Conservation (phyloP, 2,113 vertebrate species). For the Hypocryptadius cinnamomeus region DNA sequence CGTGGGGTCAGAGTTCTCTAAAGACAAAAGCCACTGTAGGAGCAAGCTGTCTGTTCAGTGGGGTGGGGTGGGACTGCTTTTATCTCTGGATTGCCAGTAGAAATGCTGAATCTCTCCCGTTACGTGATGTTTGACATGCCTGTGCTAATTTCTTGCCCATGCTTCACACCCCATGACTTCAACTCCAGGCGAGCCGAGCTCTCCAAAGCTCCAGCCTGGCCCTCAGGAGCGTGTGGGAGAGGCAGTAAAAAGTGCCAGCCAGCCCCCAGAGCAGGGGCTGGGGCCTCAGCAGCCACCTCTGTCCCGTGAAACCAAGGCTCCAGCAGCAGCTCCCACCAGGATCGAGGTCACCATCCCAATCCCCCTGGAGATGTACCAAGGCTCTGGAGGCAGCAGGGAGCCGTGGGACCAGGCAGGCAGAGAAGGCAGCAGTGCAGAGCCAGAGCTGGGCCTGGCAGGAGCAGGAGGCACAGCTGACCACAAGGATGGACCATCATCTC, state of each 20-base stretch:
- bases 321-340: background rate
- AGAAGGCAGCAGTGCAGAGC: background rate
- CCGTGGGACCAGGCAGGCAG: background rate
- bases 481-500: background rate
- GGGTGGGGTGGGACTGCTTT: background rate
- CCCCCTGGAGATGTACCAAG: constrained; percentile 15
- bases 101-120: background rate
- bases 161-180: background rate
- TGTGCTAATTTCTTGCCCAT: constrained; percentile 43
- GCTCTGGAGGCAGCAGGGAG: background rate
- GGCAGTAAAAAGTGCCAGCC: background rate
- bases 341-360: constrained; percentile 20
- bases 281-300: background rate
- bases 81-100: background rate
- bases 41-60: background rate
- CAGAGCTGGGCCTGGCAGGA: background rate
- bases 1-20: background rate
- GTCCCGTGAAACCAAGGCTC: background rate
- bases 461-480: background rate
- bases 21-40: background rate
- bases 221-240: background rate
- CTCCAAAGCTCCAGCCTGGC: background rate
- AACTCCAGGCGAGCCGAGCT: constrained; percentile 35
- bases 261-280: background rate
- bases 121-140: background rate